Evolutionary conservation across 2,797 vertebrate genomes (phyloP).

Genomic region (Esox lucius): DNA sequence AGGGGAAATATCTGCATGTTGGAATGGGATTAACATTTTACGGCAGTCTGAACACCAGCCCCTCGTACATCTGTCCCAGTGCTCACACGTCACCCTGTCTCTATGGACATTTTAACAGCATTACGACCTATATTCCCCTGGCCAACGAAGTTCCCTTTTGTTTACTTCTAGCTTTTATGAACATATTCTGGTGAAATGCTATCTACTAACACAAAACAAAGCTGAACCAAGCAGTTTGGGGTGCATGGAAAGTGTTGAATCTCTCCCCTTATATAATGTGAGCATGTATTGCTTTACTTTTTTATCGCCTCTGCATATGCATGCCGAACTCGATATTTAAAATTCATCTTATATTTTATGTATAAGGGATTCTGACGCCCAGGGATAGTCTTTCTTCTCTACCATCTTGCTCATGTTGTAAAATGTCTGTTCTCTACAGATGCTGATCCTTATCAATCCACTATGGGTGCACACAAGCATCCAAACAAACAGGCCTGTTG

Average conservation of each 20-base stretch:
- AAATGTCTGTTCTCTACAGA: constrained; percentile 6
- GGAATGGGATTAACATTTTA: background rate
- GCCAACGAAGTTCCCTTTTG: background rate
- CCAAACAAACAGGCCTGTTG: constrained; percentile 3
- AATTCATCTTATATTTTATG: constrained; percentile 26
- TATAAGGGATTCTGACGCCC: background rate
- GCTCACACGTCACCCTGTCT: background rate
- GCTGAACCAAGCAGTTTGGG: background rate
- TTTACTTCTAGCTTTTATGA: background rate
- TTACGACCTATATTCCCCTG: background rate
- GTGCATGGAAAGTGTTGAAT: background rate
- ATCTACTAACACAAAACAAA: background rate
- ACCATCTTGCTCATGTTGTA: background rate
- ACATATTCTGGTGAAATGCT: background rate
- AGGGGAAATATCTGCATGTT: background rate
- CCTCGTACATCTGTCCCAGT: background rate
- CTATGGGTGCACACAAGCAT: background rate
- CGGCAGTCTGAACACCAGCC: background rate
- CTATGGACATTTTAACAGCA: background rate
- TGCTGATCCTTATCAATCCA: background rate
- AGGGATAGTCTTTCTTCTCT: background rate
- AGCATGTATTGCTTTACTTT: constrained; percentile 7
- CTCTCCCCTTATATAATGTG: background rate
- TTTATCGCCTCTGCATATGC: constrained; percentile 6
- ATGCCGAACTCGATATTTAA: constrained; percentile 25